These are phyloP conservation scores for Carlito syrichta DNA, from an alignment of 2,113 vertebrate genomes.

Conservation along the genomic window DNA sequence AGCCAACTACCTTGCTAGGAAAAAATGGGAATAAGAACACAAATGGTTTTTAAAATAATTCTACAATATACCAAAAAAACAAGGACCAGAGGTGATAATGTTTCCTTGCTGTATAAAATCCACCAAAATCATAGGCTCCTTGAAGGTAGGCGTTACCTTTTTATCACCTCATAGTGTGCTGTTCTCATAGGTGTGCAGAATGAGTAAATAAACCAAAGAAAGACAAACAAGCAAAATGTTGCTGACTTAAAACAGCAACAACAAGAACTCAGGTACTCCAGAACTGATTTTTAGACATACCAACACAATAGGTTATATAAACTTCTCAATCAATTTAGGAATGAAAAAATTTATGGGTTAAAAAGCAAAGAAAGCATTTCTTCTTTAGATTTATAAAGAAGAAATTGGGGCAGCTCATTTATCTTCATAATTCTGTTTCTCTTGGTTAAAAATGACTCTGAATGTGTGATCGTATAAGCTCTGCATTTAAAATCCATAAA, in stretches of 20 bases:
- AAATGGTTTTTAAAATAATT: not conserved
- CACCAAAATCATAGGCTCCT: not conserved
- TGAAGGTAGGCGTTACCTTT: not conserved
- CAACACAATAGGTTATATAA: not conserved
- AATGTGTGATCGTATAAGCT: not conserved
- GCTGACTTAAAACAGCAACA: not conserved
- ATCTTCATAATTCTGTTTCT: constrained; percentile 33
- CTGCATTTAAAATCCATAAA: not conserved
- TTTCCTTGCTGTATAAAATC: not conserved
- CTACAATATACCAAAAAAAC: not conserved
- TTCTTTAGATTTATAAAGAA: not conserved
- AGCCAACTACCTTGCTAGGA: not conserved
- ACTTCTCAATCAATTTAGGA: not conserved
- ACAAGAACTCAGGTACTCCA: not conserved
- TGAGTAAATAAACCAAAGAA: not conserved
- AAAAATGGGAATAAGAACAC: not conserved
- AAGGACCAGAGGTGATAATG: not conserved
- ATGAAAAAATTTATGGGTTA: not conserved
- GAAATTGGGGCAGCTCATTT: not conserved
- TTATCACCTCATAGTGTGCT: accelerated
- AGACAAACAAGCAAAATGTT: not conserved
- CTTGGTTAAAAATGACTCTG: not conserved
- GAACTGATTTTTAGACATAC: not conserved
- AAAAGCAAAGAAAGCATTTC: not conserved
- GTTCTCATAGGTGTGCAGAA: not conserved